Base-by-base conservation (phyloP, 2,797 vertebrate species). In the Mus spretus region DNA sequence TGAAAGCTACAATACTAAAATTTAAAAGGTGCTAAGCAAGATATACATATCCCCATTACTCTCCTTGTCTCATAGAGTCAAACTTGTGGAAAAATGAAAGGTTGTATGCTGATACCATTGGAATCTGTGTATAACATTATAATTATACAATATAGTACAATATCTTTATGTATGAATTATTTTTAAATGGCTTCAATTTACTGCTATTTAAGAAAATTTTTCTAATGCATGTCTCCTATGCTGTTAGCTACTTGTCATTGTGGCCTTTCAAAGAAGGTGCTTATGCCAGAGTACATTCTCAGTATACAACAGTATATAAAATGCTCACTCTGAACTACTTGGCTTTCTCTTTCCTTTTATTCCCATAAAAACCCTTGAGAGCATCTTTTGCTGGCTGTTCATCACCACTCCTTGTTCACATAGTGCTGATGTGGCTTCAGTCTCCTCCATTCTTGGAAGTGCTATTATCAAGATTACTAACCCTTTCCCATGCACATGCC, bases 371-470 rank as follows among this genome's bases (percentile, higher is more conserved):
- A 5, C 26, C 75, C n/a, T 75, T 75, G 83, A 95, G 59, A 83
- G 28, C 19, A 2, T 44, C 13, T 13, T 82, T 26, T n/a, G 34
- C 20, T 91, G 47, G 10, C 13, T 72, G 28, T 34, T 0, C 1
- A 34, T 31, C 44, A 59, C 20, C 2, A 14, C 37, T 65, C 26
- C 3, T 8, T n/a, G 1, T 22, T 63, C 61, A 17, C 37, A 28
- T 2, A 57, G 17, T 88, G 65, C 70, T 40, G 78, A 85, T 15
- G 34, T 24, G 24, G 24, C 61, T 63, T 78, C 40, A 26, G 1
- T 86, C 31, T 80, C 82, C 22, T 63, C 40, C 1, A 24, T 47
- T 70, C 31, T 72, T 57, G 22, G 82, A 89, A 97, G 75, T 63
- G 50, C 47, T 63, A 5, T 70, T 78, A 34, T 47, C 85, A 61